Conservation (phyloP, 2,113 vertebrate genomes). For the Phyllostomus discolor region DNA sequence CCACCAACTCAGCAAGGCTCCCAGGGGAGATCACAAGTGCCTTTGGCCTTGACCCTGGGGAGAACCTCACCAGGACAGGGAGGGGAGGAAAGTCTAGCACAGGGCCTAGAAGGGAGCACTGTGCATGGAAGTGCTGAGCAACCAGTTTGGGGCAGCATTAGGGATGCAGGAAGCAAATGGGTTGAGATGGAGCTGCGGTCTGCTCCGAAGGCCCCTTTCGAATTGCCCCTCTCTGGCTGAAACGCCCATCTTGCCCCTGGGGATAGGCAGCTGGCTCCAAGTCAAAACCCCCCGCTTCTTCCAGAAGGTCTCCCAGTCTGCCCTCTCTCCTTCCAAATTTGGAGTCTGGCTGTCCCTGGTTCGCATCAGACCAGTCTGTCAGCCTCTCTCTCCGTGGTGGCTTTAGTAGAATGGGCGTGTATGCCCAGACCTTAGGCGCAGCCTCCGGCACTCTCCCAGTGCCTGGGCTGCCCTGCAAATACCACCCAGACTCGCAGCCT, state of each 20-base stretch:
- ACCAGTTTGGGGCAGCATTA: not conserved
- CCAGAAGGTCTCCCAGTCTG: not conserved
- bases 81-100: not conserved
- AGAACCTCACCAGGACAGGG: not conserved
- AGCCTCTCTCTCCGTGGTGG: not conserved
- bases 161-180: too few species aligned
- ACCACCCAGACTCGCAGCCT: not conserved
- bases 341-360: not conserved
- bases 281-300: not conserved
- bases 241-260: not conserved
- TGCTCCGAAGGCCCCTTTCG: not conserved
- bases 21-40: fast-evolving
- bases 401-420: not conserved
- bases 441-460: not conserved
- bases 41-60: not conserved
- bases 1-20: not conserved
- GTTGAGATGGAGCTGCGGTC: not conserved
- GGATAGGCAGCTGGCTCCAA: not conserved
- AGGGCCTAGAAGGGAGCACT: not conserved
- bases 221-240: not conserved
- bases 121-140: not conserved
- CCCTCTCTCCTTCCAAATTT: not conserved
- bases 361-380: not conserved
- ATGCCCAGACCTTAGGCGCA: not conserved
- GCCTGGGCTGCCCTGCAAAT: fast-evolving